phyloP scores from a whole-genome alignment of 2,113 vertebrate species.

The Halichoeres trimaculatus region DNA sequence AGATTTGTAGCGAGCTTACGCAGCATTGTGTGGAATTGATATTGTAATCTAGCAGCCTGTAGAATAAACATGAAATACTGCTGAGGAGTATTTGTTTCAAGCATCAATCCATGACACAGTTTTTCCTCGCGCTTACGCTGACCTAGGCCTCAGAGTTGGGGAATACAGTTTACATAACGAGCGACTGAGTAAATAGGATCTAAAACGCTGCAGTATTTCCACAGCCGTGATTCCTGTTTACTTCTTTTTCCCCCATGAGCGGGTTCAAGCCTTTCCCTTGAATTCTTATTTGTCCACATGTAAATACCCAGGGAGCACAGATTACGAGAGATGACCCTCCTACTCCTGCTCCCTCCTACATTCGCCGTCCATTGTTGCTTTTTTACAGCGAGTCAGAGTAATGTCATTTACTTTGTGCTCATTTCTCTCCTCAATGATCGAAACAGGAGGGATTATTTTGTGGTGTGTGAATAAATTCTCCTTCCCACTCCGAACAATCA shows the following conservation, averaged over 20 bases:
- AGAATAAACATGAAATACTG: too few relatives aligned
- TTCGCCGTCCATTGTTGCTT: not conserved
- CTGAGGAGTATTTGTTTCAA: too few relatives aligned
- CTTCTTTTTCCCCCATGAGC: too few relatives aligned
- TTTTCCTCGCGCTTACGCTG: too few relatives aligned
- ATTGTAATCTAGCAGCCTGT: not conserved
- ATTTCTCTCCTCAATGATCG: not conserved
- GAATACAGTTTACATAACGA: not conserved
- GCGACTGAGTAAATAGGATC: not conserved
- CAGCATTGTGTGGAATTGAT: not conserved
- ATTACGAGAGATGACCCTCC: not conserved
- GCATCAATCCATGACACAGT: too few relatives aligned
- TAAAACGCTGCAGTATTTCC: not conserved
- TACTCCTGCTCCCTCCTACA: not conserved
- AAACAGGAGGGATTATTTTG: constrained; percentile 3
- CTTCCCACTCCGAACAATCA: constrained; percentile 2
- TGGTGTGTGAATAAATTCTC: constrained; percentile 4
- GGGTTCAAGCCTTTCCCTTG: not conserved
- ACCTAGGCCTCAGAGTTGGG: too few relatives aligned
- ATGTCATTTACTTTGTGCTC: constrained; percentile 5
- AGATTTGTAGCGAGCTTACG: not conserved
- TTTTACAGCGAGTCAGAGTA: not conserved
- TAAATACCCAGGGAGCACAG: not conserved
- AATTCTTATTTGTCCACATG: not conserved
- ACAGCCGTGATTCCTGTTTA: too few relatives aligned